Evolutionary conservation across 1,140 invertebrate genomes (phyloP).

Genomic region (Acyrthosiphon pisum): DNA sequence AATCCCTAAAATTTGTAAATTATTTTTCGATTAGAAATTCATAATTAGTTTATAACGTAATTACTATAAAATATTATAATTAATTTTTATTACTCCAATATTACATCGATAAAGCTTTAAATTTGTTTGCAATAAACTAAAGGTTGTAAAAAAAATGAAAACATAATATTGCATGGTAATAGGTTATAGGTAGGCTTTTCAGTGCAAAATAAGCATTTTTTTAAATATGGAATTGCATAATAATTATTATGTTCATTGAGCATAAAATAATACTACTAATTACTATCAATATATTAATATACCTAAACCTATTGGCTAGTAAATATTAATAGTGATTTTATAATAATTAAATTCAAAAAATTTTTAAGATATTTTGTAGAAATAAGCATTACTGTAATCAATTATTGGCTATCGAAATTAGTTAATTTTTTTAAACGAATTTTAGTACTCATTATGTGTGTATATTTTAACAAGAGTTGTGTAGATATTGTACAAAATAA

Average conservation of each 20-base stretch:
- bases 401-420: not conserved
- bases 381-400: not conserved
- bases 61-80: not conserved
- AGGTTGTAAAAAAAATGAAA: not conserved
- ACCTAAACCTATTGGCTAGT: not conserved
- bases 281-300: not conserved
- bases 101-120: not conserved
- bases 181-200: not conserved
- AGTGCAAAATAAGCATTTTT: not conserved
- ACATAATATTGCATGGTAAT: not conserved
- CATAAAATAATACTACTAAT: not conserved
- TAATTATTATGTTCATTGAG: not conserved
- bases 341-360: not conserved
- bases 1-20: too few species aligned
- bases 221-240: not conserved
- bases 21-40: too few species aligned
- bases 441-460: not conserved
- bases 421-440: not conserved
- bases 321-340: not conserved
- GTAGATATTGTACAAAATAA: not conserved
- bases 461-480: not conserved
- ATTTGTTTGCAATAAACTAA: not conserved
- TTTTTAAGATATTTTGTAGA: not conserved
- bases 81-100: not conserved
- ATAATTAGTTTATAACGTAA: not conserved